Conservation (phyloP, 2,113 vertebrate species). For the Poeciliopsis prolifica region DNA sequence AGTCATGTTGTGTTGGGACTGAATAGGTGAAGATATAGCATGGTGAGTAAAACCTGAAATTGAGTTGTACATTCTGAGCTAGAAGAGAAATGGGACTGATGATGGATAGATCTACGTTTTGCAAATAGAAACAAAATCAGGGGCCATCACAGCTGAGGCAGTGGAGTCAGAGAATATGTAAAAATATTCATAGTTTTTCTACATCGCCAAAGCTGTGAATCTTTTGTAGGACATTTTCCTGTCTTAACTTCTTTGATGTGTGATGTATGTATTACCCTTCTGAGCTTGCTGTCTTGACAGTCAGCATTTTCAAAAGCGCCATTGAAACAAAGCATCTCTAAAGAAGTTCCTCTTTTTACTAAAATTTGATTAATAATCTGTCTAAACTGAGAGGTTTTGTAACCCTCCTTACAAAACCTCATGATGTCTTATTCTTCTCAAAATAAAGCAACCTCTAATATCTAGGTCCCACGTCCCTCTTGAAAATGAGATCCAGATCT, state of each 20-base stretch:
- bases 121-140: conserved; percentile 10
- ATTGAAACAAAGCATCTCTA: background rate
- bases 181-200: conserved; percentile 16
- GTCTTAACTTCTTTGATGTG: background rate
- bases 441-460: conserved; percentile 5
- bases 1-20: background rate
- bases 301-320: background rate
- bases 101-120: conserved; percentile 1
- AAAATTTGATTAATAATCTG: conserved; percentile 4
- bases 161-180: conserved; percentile 17
- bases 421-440: background rate
- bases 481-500: no score
- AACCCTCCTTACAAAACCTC: conserved; percentile 1
- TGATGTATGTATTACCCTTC: conserved; percentile 2
- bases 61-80: conserved; percentile 9
- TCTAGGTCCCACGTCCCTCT: no score
- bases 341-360: background rate
- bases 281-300: background rate
- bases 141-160: background rate
- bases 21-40: background rate
- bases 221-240: conserved; percentile 10
- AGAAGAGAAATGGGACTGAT: conserved; percentile 6
- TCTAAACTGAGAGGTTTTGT: background rate
- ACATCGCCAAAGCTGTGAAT: background rate
- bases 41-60: background rate